Percentiles rank a stretch among this genome's conserved stretches.
phyloP scores from a whole-genome alignment of 2,888 invertebrate genomes.

The Lampropteryx suffumata region DNA sequence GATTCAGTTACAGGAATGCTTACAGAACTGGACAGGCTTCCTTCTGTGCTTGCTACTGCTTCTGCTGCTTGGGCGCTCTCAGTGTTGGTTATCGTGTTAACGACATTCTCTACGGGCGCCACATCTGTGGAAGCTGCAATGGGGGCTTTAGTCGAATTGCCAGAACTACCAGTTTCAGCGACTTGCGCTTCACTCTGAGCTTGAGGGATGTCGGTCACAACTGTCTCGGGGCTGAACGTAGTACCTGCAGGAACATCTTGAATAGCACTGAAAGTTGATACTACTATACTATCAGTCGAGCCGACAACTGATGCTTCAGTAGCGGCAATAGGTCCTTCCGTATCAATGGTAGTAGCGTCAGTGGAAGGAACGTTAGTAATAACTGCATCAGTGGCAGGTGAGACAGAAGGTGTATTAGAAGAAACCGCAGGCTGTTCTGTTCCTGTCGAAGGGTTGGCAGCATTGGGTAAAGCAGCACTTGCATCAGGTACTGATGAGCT shows the following conservation, averaged over 20 bases:
- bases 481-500: too few species aligned
- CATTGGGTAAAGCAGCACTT: not conserved
- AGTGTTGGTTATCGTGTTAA: not conserved
- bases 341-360: not conserved
- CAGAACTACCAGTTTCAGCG: not conserved
- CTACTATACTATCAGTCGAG: slow-evolving; percentile 7
- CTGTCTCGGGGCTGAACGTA: not conserved
- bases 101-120: not conserved
- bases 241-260: slow-evolving; percentile 4
- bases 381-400: not conserved
- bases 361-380: slow-evolving; percentile 1
- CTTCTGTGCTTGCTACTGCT: not conserved
- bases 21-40: not conserved
- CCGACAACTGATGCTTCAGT: slow-evolving; percentile 5
- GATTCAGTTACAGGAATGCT: not conserved
- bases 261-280: not conserved
- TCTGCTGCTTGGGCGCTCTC: not conserved
- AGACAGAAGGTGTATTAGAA: not conserved
- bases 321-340: slow-evolving; percentile 4
- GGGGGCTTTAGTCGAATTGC: not conserved
- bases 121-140: not conserved
- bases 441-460: not conserved
- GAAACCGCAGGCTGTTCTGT: slow-evolving; percentile 1
- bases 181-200: not conserved
- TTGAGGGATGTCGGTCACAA: not conserved